phyloP scores from a whole-genome alignment of 2,797 vertebrate genomes.

The Galaxias olidus region DNA sequence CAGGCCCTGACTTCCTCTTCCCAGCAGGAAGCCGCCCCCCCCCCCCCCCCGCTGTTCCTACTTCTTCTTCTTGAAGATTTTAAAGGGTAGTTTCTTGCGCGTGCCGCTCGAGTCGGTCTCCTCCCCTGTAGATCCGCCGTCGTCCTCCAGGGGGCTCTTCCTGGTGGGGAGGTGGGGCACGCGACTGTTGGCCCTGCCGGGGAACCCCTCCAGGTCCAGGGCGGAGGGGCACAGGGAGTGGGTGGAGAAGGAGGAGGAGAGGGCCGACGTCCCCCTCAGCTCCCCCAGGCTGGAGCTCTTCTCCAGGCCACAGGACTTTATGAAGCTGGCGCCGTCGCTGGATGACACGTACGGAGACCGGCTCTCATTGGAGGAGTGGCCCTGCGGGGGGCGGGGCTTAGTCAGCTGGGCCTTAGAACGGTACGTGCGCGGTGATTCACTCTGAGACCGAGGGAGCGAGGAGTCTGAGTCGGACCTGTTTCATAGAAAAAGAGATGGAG shows the following conservation, averaged over 20 bases:
- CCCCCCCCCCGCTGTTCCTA: too few relatives aligned
- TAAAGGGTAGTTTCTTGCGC: constrained; percentile 86
- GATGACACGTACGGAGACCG: constrained; percentile 44
- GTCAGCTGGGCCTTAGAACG: constrained; percentile 64
- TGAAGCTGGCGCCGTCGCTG: constrained; percentile 71
- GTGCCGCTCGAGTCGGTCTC: constrained; percentile 75
- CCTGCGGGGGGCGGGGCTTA: constrained; percentile 67
- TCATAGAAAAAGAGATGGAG: constrained; percentile 34
- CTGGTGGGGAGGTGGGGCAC: constrained; percentile 74
- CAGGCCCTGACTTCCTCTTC: not conserved
- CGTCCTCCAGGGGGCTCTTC: constrained; percentile 79
- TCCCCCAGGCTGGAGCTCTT: constrained; percentile 89
- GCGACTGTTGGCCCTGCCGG: constrained; percentile 61
- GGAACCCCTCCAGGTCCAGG: constrained; percentile 63
- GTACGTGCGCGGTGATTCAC: constrained; percentile 65
- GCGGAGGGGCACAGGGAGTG: constrained; percentile 81
- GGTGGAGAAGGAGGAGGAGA: constrained; percentile 78
- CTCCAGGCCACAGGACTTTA: constrained; percentile 78
- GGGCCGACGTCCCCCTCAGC: constrained; percentile 67
- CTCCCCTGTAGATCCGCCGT: constrained; percentile 80
- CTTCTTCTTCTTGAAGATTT: constrained; percentile 91
- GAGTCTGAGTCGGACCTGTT: constrained; percentile 90
- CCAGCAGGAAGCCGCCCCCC: not conserved
- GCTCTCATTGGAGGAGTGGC: constrained; percentile 46
- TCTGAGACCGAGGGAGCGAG: constrained; percentile 74